Base-by-base conservation (phyloP, 2,797 vertebrate genomes). In the Phyllotis vaccarum region DNA sequence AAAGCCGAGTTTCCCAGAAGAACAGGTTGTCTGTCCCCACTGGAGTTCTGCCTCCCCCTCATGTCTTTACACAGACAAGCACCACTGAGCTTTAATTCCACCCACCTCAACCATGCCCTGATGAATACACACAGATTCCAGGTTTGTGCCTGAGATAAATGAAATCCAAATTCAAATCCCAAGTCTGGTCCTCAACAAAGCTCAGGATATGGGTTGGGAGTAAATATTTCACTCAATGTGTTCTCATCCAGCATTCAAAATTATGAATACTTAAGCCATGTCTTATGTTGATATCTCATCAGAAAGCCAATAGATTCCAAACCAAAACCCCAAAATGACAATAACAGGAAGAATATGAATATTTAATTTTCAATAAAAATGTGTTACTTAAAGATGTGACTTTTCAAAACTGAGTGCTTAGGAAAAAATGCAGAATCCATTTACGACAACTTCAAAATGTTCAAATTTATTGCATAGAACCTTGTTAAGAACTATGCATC, bases 211-310 rank as follows among this genome's bases (percentile, higher is more conserved):
- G 21, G 52, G 60, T 14, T 68, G 46, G 37, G 22, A 64, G 56
- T 83, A 68, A 62, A 68, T 54, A 92, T 46, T 54, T 90, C 43
- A 81, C 14, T 86, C 11, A 52, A 17, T 62, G 10, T 70, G 70
- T 87, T 93, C 85, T 95, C 74, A 89, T 72, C 75, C 40, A 68
- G 34, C 68, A 19, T 90, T n/a, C 68, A 82, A 96, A 92, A 82
- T 90, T 64, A 52, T 56, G 29, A 92, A 80, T 95, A 91, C 82
- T 92, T 95, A 81, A 83, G 40, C 17, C 2, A 29, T 81, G 4
- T 7, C 52, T 46, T 37, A 66, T 68, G 2, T 31, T 91, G 27
- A 24, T 75, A 81, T 27, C 2, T 64, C 58, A 66, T 74, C 24
- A 62, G 56, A 95, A 94, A 95, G 11, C 22, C 49, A 95, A 9